phyloP scores from a whole-genome alignment of 1,140 invertebrate species.

The Hycleus phaleratus region DNA sequence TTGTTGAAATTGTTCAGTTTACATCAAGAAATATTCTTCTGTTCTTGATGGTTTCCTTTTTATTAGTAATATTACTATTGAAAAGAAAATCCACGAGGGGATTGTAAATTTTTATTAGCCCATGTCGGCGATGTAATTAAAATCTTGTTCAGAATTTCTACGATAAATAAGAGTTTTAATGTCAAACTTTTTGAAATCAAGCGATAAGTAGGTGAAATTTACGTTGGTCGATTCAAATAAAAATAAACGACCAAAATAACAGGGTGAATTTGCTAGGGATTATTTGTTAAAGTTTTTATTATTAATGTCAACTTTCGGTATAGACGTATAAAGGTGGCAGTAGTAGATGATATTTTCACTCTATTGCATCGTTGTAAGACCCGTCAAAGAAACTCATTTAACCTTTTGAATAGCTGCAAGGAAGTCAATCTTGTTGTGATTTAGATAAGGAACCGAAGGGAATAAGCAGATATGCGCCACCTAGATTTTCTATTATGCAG shows the following conservation, averaged over 20 bases:
- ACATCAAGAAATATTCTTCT: no score
- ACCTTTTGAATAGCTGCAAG: conserved; percentile 23
- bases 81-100: not conserved
- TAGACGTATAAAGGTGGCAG: no score
- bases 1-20: no score
- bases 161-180: conserved; percentile 11
- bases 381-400: conserved; percentile 24
- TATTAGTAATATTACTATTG: not conserved
- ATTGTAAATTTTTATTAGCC: conserved; percentile 18
- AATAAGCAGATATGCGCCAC: conserved; percentile 20
- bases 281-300: no score
- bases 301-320: no score
- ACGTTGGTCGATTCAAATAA: not conserved
- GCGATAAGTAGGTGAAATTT: conserved; percentile 6
- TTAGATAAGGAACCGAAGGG: conserved; percentile 24
- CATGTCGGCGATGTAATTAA: conserved; percentile 6
- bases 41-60: not conserved
- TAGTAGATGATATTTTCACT: conserved; percentile 14
- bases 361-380: conserved; percentile 13
- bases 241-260: no score
- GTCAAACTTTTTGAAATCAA: conserved; percentile 5
- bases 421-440: conserved; percentile 23
- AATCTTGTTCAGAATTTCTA: conserved; percentile 15
- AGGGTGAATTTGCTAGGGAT: no score
- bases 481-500: conserved; percentile 7